These are phyloP conservation scores for Antechinus stuartii DNA, from an alignment of 2,113 vertebrate genomes.

Conservation along the genomic window DNA sequence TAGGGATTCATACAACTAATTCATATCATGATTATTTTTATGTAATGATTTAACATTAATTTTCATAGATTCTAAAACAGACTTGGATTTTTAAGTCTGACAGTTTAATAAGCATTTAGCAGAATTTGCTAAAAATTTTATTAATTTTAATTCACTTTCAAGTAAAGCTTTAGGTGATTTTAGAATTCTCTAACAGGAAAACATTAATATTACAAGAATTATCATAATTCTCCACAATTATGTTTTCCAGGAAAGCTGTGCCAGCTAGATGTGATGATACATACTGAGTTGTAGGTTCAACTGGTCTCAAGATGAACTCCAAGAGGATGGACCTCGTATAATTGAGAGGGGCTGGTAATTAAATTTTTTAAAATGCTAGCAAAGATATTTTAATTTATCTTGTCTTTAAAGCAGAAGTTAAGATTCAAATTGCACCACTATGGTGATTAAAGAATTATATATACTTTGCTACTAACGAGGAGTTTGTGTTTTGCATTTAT, in stretches of 20 bases:
- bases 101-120: conserved; percentile 7
- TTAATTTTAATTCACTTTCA: conserved; percentile 27
- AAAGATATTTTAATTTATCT: conserved; percentile 38
- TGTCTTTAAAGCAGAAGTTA: conserved; percentile 41
- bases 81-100: conserved; percentile 12
- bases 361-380: conserved; percentile 56
- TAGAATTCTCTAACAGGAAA: conserved; percentile 33
- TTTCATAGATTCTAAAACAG: not conserved
- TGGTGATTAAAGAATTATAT: conserved; percentile 33
- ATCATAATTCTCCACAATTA: not conserved
- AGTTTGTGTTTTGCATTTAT: not conserved
- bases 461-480: conserved; percentile 41
- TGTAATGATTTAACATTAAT: conserved; percentile 41
- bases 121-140: conserved; percentile 43
- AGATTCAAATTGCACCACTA: conserved; percentile 57
- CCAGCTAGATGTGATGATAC: conserved; percentile 44
- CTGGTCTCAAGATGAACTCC: conserved; percentile 36
- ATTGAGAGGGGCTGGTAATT: conserved; percentile 28
- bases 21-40: conserved; percentile 45
- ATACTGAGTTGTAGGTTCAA: not conserved
- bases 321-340: conserved; percentile 23
- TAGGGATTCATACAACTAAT: not conserved
- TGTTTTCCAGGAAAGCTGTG: conserved; percentile 40
- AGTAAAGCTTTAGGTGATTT: conserved; percentile 30
- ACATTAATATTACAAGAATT: not conserved